phyloP scores from a whole-genome alignment of 2,113 vertebrate genomes.

The Zosterops hypoxanthus region DNA sequence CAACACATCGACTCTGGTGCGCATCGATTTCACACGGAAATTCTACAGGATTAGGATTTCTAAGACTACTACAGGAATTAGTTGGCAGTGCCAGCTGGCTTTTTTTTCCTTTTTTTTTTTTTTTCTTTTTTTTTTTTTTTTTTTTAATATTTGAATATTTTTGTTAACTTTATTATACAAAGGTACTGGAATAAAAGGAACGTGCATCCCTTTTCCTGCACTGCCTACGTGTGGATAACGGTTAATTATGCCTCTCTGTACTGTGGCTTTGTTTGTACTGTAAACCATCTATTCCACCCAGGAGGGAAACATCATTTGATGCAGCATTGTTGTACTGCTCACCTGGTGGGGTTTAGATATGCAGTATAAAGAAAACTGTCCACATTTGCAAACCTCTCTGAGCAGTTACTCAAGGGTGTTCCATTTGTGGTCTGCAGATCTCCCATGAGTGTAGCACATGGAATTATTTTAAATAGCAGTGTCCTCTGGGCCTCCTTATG shows the following conservation, averaged over 20 bases:
- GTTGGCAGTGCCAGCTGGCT: conserved; percentile 80
- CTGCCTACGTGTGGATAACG: conserved; percentile 57
- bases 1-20: conserved; percentile 63
- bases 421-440: conserved; percentile 21
- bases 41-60: conserved; percentile 79
- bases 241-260: conserved; percentile 64
- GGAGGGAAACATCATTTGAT: conserved; percentile 41
- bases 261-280: conserved; percentile 69
- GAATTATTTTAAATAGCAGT: conserved; percentile 18
- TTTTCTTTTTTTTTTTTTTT: not conserved
- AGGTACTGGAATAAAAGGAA: conserved; percentile 81
- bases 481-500: not conserved
- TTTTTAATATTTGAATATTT: conserved; percentile 72
- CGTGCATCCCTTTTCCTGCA: conserved; percentile 65
- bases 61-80: conserved; percentile 70
- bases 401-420: not conserved
- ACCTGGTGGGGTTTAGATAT: conserved; percentile 47
- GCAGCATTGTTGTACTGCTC: conserved; percentile 42
- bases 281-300: conserved; percentile 61
- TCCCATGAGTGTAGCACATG: not conserved
- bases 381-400: not conserved
- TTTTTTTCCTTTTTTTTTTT: not conserved
- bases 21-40: conserved; percentile 57
- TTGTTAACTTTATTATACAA: conserved; percentile 80
- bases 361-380: conserved; percentile 45